Percentiles rank a stretch among this genome's conserved stretches.
These are phyloP conservation scores for Heteropelma amictum DNA, from an alignment of 2,888 invertebrate genomes.

Conservation along the genomic window DNA sequence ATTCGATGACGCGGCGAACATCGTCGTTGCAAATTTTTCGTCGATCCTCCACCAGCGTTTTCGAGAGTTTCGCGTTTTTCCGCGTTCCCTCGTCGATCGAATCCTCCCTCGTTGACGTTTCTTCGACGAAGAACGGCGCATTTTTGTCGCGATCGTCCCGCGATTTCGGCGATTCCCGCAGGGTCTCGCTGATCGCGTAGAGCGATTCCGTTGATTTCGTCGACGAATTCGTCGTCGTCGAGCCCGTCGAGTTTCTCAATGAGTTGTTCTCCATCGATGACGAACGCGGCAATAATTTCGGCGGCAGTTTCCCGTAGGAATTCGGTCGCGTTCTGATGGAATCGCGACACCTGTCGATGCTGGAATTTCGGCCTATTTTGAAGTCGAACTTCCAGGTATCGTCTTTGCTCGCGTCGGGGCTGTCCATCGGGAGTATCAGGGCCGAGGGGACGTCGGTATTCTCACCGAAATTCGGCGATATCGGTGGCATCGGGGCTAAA, in stretches of 20 bases:
- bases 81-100: neutral
- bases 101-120: slow-evolving; percentile 9
- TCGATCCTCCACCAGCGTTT: slow-evolving; percentile 15
- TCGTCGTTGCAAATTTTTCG: neutral
- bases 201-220: slow-evolving; percentile 72
- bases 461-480: slow-evolving; percentile 66
- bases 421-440: slow-evolving; percentile 3
- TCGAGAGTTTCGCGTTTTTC: slow-evolving; percentile 15
- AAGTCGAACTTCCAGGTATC: slow-evolving; percentile 45
- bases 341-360: slow-evolving; percentile 12
- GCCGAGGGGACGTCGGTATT: slow-evolving; percentile 40
- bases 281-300: slow-evolving; percentile 67
- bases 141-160: neutral
- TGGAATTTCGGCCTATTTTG: slow-evolving; percentile 34
- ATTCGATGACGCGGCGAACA: neutral
- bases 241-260: slow-evolving; percentile 70
- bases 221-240: slow-evolving; percentile 69
- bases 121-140: no score
- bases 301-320: slow-evolving; percentile 68
- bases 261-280: slow-evolving; percentile 70
- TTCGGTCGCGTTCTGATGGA: slow-evolving; percentile 60
- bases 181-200: slow-evolving; percentile 68
- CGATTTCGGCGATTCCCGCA: slow-evolving; percentile 55
- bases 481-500: slow-evolving; percentile 73
- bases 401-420: slow-evolving; percentile 16